Conservation (phyloP, 2,797 vertebrate genomes). For the Lagothrix lagotricha region DNA sequence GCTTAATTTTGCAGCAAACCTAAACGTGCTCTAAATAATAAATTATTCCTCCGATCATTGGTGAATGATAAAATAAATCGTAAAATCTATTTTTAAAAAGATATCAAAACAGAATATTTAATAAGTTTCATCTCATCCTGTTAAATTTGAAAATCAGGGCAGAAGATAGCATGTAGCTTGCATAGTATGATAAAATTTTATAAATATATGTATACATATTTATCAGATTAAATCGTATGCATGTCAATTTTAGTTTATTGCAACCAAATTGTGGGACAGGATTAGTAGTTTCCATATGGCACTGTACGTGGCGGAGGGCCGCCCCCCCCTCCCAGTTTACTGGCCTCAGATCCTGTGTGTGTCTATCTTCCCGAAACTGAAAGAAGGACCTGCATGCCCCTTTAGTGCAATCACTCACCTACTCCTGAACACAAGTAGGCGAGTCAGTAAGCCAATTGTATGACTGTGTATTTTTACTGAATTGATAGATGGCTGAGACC, state of each 20-base stretch:
- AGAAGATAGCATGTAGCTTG: no score
- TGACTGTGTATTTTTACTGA: not conserved
- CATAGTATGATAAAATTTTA: not conserved
- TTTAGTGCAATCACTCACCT: accelerated
- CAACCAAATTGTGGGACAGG: not conserved
- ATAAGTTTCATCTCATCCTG: not conserved
- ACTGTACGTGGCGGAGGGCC: accelerated
- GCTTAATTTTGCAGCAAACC: not conserved
- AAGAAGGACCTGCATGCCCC: not conserved
- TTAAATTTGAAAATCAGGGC: not conserved
- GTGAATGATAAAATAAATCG: not conserved
- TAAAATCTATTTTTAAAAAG: not conserved
- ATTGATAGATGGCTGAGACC: not conserved
- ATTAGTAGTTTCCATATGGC: not conserved
- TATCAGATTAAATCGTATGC: not conserved
- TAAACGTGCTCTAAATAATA: not conserved
- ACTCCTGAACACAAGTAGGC: accelerated
- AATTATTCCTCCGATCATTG: not conserved
- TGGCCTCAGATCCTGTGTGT: accelerated
- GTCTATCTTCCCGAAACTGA: not conserved
- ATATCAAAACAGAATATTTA: not conserved
- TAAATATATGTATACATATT: not conserved
- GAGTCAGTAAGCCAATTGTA: not conserved
- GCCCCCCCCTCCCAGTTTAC: no score
- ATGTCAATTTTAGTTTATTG: not conserved